Percentiles rank a stretch among this genome's conserved stretches.
Evolutionary conservation across 2,888 invertebrate species (phyloP).

Genomic region (Hemithea aestivaria): DNA sequence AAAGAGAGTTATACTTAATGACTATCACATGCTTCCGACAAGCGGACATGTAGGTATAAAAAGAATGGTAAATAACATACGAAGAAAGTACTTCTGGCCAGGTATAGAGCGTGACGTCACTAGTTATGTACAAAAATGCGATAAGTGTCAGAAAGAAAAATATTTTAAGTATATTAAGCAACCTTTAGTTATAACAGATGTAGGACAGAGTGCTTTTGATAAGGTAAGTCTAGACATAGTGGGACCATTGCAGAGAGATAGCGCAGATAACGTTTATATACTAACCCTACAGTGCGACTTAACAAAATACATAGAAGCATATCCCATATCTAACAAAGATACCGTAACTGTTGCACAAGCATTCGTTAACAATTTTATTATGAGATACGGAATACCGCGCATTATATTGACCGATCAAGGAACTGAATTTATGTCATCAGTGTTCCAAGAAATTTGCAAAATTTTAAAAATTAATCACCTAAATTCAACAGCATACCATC

Average conservation of each 20-base stretch:
- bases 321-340: slow-evolving; percentile 2
- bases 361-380: slow-evolving; percentile 3
- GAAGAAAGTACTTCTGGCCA: not conserved
- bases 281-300: slow-evolving; percentile 9
- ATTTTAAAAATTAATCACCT: slow-evolving; percentile 3
- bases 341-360: slow-evolving; percentile 2
- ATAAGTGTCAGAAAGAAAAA: slow-evolving; percentile 1
- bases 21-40: not conserved
- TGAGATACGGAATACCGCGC: slow-evolving; percentile 3
- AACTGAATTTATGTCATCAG: slow-evolving; percentile 8
- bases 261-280: slow-evolving; percentile 1
- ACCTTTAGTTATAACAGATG: not conserved
- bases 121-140: not conserved
- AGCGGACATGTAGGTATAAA: slow-evolving; percentile 1
- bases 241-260: too few relatives aligned
- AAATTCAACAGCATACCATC: not conserved
- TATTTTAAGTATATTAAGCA: not conserved
- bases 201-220: not conserved
- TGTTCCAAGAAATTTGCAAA: slow-evolving; percentile 6
- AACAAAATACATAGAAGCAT: slow-evolving; percentile 10
- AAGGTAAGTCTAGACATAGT: not conserved
- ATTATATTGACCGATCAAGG: slow-evolving; percentile 2
- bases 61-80: not conserved
- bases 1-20: not conserved
- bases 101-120: not conserved